Conservation (phyloP, 2,888 invertebrate species). For the Spialia ferax region DNA sequence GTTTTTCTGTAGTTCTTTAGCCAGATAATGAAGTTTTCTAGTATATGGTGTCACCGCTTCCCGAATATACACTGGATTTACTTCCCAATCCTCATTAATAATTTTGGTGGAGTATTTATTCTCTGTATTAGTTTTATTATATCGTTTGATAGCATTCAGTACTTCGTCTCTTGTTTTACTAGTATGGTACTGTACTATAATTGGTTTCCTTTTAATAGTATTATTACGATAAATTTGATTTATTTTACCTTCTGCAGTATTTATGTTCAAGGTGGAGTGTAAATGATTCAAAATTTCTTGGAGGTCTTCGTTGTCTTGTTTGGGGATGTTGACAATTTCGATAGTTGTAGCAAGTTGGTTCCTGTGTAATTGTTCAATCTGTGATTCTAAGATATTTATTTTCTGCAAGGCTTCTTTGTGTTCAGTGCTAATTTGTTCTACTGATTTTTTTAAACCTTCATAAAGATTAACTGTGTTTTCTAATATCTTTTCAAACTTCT, state of each 20-base stretch:
- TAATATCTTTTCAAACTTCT: too few species aligned
- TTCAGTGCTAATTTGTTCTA: too few species aligned
- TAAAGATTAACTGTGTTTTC: too few species aligned
- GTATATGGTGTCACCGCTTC: not conserved
- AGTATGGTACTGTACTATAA: not conserved
- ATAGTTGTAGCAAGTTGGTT: too few species aligned
- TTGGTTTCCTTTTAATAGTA: not conserved
- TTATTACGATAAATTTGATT: not conserved
- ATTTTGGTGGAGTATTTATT: not conserved
- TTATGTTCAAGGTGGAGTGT: not conserved
- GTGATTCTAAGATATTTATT: too few species aligned
- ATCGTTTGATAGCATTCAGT: not conserved
- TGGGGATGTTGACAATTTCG: conserved; percentile 1
- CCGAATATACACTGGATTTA: not conserved
- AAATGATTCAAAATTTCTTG: not conserved
- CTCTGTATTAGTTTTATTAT: not conserved
- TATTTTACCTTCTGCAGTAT: not conserved
- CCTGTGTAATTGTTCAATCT: too few species aligned
- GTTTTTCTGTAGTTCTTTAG: not conserved
- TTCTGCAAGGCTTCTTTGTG: too few species aligned
- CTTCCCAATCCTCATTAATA: not conserved
- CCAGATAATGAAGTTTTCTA: not conserved
- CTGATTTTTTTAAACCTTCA: too few species aligned
- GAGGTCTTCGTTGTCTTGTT: not conserved
- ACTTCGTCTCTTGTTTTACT: not conserved